Evolutionary conservation across 2,888 invertebrate species (phyloP).

Genomic region (Microchrysa polita): DNA sequence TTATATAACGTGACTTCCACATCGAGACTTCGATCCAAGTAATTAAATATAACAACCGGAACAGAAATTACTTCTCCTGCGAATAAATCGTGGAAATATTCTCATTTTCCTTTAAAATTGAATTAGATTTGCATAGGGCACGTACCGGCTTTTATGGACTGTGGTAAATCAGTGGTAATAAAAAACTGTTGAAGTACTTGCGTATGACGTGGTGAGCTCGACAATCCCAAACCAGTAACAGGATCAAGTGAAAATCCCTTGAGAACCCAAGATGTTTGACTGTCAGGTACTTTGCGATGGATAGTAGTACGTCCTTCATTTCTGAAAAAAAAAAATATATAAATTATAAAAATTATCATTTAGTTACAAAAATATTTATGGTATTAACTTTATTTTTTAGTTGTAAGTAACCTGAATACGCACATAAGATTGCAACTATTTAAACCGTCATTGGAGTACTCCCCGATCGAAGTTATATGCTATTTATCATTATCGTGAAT

Average conservation of each 20-base stretch:
- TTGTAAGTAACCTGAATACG: too few species aligned
- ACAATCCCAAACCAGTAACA: constrained; percentile 78
- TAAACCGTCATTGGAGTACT: too few species aligned
- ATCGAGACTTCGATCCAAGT: constrained; percentile 78
- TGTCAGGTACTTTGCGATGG: constrained; percentile 77
- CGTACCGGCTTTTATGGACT: constrained; percentile 89
- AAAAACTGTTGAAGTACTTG: constrained; percentile 86
- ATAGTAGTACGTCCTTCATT: constrained; percentile 69
- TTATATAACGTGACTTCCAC: constrained; percentile 89
- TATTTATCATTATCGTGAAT: neutral
- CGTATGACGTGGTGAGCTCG: constrained; percentile 73
- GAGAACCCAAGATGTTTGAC: constrained; percentile 86
- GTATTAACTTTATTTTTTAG: too few species aligned
- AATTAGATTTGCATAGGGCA: constrained; percentile 66
- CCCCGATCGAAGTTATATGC: too few species aligned
- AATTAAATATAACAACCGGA: constrained; percentile 89
- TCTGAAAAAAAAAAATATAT: constrained; percentile 55
- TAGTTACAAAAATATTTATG: too few species aligned
- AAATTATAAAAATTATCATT: too few species aligned
- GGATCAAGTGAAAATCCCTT: constrained; percentile 84
- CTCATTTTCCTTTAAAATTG: neutral
- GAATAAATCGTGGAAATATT: constrained; percentile 31
- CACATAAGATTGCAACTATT: too few species aligned
- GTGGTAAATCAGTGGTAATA: constrained; percentile 86
- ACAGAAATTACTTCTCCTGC: constrained; percentile 89